Percentiles rank a stretch among this genome's conserved stretches.
phyloP scores from a whole-genome alignment of 2,888 invertebrate genomes.

The Desoria tigrina region DNA sequence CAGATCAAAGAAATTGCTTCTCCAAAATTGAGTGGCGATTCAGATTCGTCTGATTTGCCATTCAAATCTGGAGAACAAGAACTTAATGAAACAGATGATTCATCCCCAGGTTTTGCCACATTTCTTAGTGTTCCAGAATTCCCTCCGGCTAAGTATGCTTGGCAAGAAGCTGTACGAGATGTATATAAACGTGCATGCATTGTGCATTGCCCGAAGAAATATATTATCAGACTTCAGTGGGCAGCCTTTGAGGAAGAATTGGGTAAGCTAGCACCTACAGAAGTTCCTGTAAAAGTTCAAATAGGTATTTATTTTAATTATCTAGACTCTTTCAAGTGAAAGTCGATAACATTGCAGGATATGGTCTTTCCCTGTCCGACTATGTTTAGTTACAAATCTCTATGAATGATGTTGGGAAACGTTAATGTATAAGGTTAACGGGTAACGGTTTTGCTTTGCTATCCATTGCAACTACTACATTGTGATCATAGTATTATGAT shows the following conservation, averaged over 20 bases:
- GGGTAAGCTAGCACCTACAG: slow-evolving; percentile 57
- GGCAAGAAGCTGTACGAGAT: slow-evolving; percentile 58
- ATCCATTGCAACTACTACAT: no score
- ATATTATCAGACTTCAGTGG: slow-evolving; percentile 61
- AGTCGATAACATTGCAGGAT: no score
- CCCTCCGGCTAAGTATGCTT: slow-evolving; percentile 36
- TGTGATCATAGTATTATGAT: no score
- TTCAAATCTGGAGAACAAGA: slow-evolving; percentile 46
- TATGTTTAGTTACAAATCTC: no score
- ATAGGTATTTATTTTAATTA: no score
- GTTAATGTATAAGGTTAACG: no score
- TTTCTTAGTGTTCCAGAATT: slow-evolving; percentile 50
- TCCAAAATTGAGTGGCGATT: slow-evolving; percentile 47
- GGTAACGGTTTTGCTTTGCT: no score
- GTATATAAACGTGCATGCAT: slow-evolving; percentile 61
- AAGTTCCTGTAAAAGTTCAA: no score
- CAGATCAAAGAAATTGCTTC: neutral
- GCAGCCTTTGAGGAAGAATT: slow-evolving; percentile 63
- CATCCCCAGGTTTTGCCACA: slow-evolving; percentile 33
- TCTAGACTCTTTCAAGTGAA: no score
- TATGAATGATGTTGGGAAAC: no score
- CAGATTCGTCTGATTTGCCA: slow-evolving; percentile 41
- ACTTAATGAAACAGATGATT: slow-evolving; percentile 10
- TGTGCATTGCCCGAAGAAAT: slow-evolving; percentile 62
- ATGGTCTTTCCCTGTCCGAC: no score